Percentiles rank a stretch among this genome's conserved stretches.
phyloP scores from a whole-genome alignment of 2,888 invertebrate genomes.

The Lithosia quadra region DNA sequence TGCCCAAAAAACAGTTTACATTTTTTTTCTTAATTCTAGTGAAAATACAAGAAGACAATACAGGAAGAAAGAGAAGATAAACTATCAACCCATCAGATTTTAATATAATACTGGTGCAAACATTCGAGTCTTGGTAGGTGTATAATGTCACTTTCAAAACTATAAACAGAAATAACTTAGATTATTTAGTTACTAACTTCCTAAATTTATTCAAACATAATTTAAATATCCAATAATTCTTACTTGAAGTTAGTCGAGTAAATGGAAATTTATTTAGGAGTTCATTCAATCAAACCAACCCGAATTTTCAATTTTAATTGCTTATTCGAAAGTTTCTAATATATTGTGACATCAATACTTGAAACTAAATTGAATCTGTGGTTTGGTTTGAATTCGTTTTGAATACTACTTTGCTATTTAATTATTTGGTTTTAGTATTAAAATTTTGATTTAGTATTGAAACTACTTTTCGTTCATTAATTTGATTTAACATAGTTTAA shows the following conservation, averaged over 20 bases:
- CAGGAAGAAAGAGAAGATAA: too few relatives aligned
- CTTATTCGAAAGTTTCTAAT: conserved; percentile 57
- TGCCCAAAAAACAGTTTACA: too few relatives aligned
- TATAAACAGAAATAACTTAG: conserved; percentile 31
- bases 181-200: conserved; percentile 46
- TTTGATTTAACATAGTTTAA: not conserved
- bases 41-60: too few relatives aligned
- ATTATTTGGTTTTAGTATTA: conserved; percentile 17
- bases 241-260: conserved; percentile 54
- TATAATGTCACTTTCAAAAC: conserved; percentile 21
- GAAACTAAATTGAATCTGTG: conserved; percentile 48
- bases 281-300: conserved; percentile 61
- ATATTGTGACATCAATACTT: conserved; percentile 45
- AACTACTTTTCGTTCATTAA: conserved; percentile 4
- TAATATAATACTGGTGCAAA: not conserved
- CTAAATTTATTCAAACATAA: conserved; percentile 60
- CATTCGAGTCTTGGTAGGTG: not conserved
- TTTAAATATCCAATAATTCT: conserved; percentile 57
- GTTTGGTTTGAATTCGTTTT: conserved; percentile 47
- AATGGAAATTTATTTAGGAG: conserved; percentile 65
- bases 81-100: too few relatives aligned
- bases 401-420: conserved; percentile 27
- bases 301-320: conserved; percentile 59
- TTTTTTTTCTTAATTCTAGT: too few relatives aligned
- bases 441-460: conserved; percentile 24